Base-by-base conservation (phyloP, 2,113 vertebrate species). In the Nerophis ophidion region DNA sequence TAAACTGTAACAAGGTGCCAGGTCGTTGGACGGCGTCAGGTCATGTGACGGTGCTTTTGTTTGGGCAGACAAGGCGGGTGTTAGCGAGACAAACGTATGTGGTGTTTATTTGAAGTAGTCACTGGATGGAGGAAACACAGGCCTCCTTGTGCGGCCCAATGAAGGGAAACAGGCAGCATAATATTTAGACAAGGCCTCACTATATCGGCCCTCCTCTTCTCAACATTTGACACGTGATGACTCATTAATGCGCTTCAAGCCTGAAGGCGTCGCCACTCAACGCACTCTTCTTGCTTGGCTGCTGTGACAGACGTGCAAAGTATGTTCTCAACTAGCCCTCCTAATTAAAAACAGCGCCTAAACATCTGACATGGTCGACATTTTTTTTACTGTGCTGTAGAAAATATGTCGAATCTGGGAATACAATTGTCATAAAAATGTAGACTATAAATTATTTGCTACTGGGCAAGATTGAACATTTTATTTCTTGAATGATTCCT, bases 21-120 rank as follows among this genome's bases (percentile, higher is more conserved):
- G 5, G 70, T 11, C 40, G 11, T 11, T 9, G 4, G 40, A 42
- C 19, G 26, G 4, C 35, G 14, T 42, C 35, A 52, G 5, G 70
- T 11, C 40, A 44, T 11, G 40, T 11, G 40, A 44, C 26, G 26
- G 26, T 4, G 26, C 1, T 26, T 76, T 83, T 84, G 60, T 84
- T 83, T 81, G 57, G 51, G 64, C 40, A 63, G 63, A 71, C 51
- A 48, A 63, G 61, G 67, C 38, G 17, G 52, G 63, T 40, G 64
- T 56, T 16, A 33, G 33, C 5, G 14, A 58, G 48, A 68, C 61
- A 68, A 65, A 17, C 72, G 63, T 44, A 49, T 63, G 33, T 76
- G 59, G 57, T 76, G 60, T 78, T 81, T 82, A 72, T 82, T 71
- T 83, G 62, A 63, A 75, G 68, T 12, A 12, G 35, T 68, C 60